Base-by-base conservation (phyloP, 2,797 vertebrate species). In the Ptychobarbus kaznakovi region DNA sequence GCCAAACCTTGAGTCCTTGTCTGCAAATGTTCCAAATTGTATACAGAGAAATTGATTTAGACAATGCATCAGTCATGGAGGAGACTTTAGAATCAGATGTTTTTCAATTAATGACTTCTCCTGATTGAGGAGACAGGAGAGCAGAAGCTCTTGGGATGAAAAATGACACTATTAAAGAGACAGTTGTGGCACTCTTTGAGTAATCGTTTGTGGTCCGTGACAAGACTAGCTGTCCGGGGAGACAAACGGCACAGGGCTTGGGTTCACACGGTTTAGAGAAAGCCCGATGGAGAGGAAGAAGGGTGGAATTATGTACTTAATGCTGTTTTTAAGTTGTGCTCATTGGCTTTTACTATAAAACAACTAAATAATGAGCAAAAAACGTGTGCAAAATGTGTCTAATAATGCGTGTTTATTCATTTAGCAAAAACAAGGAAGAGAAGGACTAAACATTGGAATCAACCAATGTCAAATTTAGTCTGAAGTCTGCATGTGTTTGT, bases 161-260 rank as follows among this genome's bases (percentile, higher is more conserved):
- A 91, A 94, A 95, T 91, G 88, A 93, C 87, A 92, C 92, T 93
- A 95, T 94, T 93, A 94, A 92, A 92, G 75, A 73, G 91, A 75
- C 87, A 89, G 93, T 91, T 88, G 90, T 93, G 90, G 90, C 90
- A 93, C 91, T 92, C 91, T 86, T 91, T 95, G 92, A 93, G 91
- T 92, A 94, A 95, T 93, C 87, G 88, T 85, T 89, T 91, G 85
- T 87, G 83, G 90, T 92, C 92, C 88, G 87, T 92, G 90, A 87
- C 86, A 87, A 79, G 89, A 86, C 90, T 66, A 51, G 53, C 75
- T 88, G 88, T 81, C 87, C 89, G 90, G 88, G 92, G 88, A 93
- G 87, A 89, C 90, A 88, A 88, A 86, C 90, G 89, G 38, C 25
- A 75, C 9, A 11, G 22, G 89, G 86, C 91, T 86, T 75, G 51